phyloP scores from a whole-genome alignment of 2,797 vertebrate genomes.

The Poeciliopsis paucimaculata region DNA sequence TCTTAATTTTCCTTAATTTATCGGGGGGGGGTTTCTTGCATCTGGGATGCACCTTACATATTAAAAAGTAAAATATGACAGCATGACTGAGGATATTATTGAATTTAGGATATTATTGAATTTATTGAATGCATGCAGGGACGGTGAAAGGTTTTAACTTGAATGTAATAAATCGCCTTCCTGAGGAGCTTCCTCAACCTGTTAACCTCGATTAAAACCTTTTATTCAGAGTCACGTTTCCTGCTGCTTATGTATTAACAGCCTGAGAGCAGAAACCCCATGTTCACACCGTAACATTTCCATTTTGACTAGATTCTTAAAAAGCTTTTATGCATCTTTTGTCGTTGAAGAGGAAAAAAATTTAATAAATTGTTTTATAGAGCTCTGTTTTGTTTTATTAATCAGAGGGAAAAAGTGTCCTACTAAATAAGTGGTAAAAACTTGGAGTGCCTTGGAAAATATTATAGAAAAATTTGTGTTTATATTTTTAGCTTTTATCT shows the following conservation, averaged over 20 bases:
- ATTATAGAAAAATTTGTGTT: background rate
- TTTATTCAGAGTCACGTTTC: conserved; percentile 43
- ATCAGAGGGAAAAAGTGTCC: background rate
- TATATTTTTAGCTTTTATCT: background rate
- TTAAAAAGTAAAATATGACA: background rate
- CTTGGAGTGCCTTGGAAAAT: background rate
- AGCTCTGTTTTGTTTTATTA: background rate
- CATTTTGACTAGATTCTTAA: background rate
- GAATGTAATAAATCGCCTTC: background rate
- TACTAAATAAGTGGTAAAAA: background rate
- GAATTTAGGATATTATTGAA: background rate
- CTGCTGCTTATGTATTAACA: conserved; percentile 10
- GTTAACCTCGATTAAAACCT: conserved; percentile 29
- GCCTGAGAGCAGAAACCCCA: background rate
- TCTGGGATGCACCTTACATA: conserved; percentile 4
- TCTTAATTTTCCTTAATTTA: conserved; percentile 2
- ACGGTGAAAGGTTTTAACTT: background rate
- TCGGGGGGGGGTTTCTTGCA: background rate
- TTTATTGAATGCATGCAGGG: background rate
- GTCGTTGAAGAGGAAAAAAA: background rate
- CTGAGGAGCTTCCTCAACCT: conserved; percentile 17
- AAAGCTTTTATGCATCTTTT: background rate
- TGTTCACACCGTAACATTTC: background rate
- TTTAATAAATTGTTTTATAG: background rate
- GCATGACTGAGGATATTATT: background rate